Evolutionary conservation across 53 echinoderm and acorn worm genomes (phyloP), one percentile per base, ranked within the genome.

Genomic region (Mesocentrotus franciscanus): DNA sequence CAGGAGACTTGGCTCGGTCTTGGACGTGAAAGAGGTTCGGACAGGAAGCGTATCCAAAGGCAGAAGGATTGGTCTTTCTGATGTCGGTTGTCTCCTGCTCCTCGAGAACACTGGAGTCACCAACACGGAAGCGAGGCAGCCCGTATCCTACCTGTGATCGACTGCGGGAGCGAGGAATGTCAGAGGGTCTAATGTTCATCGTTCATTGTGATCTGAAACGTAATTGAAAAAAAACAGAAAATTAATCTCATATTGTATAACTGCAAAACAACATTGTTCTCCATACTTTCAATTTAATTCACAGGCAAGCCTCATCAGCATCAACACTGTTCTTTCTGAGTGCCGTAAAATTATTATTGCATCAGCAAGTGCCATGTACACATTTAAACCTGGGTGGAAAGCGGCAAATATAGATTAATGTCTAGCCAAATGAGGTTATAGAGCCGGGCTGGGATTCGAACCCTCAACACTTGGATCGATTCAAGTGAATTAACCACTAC

Each of bases 1-100:
- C 22, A 49, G 96, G 49, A 57, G 92, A n/a, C 66, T 42, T 71
- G n/a, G 10, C 8, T 71, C 90, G 55, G 35, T 68, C 93, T 56
- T 95, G 94, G 17, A 96, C 96, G 42, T 95, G 85, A 49, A 96
- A 92, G 29, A 98, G 95, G 90, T 98, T 96, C 10, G 98, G 98
- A 42, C 98, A 98, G 17, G 98, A 98, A 29, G 85, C 89, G 78
- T 71, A 96, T 39, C 93, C 91, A 72, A 84, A 72, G n/a, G 57
- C 49, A 27, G 57, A 29, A 26, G 95, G 61, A 16, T 71, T 59
- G 59, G 75, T 35, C 75, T 95, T 62, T 29, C 33, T 32, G 95
- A 95, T 90, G 26, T 90, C 32, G 56, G 95, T 56, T 85, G 85
- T 20, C 29, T 56, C 56, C 9, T 33, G 36, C 85, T 35, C 9